These are phyloP conservation scores for Echinops telfairi DNA, from an alignment of 2,113 vertebrate species.

Conservation along the genomic window DNA sequence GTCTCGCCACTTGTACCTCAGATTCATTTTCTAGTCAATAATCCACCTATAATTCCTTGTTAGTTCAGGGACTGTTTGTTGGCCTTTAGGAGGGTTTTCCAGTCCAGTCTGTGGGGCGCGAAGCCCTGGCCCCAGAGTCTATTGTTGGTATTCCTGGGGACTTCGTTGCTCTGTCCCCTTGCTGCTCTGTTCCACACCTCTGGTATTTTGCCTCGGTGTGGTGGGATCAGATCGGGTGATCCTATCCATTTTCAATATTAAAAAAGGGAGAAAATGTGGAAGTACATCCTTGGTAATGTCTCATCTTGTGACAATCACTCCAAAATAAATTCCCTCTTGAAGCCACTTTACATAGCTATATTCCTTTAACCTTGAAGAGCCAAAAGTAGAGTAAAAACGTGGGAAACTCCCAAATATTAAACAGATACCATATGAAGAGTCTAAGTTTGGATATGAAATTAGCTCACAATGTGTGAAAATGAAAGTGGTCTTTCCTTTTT, in stretches of 20 bases:
- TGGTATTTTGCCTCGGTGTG: too few species aligned
- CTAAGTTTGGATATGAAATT: neutral
- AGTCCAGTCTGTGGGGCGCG: too few species aligned
- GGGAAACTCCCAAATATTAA: neutral
- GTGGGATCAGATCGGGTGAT: neutral
- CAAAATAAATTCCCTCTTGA: neutral
- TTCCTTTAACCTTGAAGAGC: neutral
- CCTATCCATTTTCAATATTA: neutral
- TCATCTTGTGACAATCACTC: neutral
- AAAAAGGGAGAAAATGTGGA: neutral
- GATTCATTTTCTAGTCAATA: neutral
- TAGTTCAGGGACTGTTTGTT: too few species aligned
- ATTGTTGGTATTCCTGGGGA: too few species aligned
- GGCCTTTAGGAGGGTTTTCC: too few species aligned
- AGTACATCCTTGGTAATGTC: neutral
- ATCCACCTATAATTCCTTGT: neutral
- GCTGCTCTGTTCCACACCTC: too few species aligned
- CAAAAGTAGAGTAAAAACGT: neutral
- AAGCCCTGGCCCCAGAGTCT: too few species aligned
- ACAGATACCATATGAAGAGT: neutral
- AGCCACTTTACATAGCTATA: neutral
- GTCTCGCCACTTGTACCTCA: neutral
- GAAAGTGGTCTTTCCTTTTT: constrained; percentile 17
- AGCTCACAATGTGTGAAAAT: neutral
- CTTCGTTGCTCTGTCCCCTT: too few species aligned